Percentiles rank a stretch among this genome's conserved stretches.
Evolutionary conservation across 2,797 vertebrate species (phyloP).

Genomic region (Macropodus opercularis): DNA sequence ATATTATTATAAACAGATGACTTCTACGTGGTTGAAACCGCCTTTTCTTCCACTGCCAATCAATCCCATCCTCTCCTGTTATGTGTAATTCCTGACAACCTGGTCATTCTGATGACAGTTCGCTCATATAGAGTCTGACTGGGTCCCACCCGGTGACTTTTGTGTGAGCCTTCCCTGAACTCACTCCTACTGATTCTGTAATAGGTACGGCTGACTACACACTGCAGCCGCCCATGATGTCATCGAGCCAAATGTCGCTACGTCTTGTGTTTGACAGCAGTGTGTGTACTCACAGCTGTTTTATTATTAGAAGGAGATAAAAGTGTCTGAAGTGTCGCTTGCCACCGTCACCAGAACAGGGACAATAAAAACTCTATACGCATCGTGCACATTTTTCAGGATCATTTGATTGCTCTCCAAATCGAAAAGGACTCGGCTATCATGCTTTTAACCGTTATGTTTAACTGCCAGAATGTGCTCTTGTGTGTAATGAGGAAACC

Average conservation of each 20-base stretch:
- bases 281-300: slow-evolving; percentile 3
- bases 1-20: too few relatives aligned
- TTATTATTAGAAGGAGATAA: slow-evolving; percentile 22
- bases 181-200: slow-evolving; percentile 52
- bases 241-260: slow-evolving; percentile 23
- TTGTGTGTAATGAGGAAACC: slow-evolving; percentile 77
- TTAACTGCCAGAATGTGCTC: slow-evolving; percentile 53
- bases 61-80: slow-evolving; percentile 41
- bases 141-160: slow-evolving; percentile 35
- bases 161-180: slow-evolving; percentile 42
- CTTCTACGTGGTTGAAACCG: slow-evolving; percentile 27
- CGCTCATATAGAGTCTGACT: not conserved
- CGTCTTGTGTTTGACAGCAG: slow-evolving; percentile 1
- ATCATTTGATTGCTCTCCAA: slow-evolving; percentile 22
- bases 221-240: slow-evolving; percentile 36
- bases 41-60: slow-evolving; percentile 53
- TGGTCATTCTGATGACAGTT: slow-evolving; percentile 34
- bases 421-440: slow-evolving; percentile 18
- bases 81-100: slow-evolving; percentile 43
- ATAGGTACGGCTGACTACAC: slow-evolving; percentile 41
- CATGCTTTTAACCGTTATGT: slow-evolving; percentile 41
- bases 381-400: slow-evolving; percentile 15
- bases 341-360: slow-evolving; percentile 14
- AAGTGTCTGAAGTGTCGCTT: slow-evolving; percentile 12
- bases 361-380: too few relatives aligned